Evolutionary conservation across 1,140 invertebrate genomes (phyloP).

Genomic region (Megalopta genalis): DNA sequence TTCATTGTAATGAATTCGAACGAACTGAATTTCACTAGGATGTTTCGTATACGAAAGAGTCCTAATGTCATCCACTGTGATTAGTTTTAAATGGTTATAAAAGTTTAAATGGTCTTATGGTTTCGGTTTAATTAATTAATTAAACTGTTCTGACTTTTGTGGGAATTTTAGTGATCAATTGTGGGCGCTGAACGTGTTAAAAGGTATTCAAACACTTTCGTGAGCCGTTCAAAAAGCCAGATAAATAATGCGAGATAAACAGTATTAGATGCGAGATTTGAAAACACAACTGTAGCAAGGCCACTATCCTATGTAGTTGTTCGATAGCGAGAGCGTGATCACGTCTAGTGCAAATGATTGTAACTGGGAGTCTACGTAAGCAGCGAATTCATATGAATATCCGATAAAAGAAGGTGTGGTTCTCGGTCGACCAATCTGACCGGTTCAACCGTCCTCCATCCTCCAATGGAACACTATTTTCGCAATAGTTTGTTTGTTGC

Average conservation of each 20-base stretch:
- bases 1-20: no score
- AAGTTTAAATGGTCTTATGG: no score
- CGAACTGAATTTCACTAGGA: no score
- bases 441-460: constrained; percentile 72
- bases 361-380: constrained; percentile 37
- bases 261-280: not conserved
- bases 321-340: not conserved
- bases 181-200: no score
- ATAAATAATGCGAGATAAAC: not conserved
- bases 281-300: not conserved
- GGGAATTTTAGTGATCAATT: no score
- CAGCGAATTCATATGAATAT: constrained; percentile 58
- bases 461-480: constrained; percentile 68
- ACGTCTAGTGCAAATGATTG: constrained; percentile 18
- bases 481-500: constrained; percentile 35
- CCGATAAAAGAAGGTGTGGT: constrained; percentile 78
- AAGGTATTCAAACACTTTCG: no score
- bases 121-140: no score
- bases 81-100: no score
- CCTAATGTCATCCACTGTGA: no score
- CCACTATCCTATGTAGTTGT: not conserved
- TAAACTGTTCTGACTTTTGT: no score
- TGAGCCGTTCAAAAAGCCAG: no score
- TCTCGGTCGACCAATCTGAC: constrained; percentile 76
- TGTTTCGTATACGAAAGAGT: no score